These are phyloP conservation scores for Stegana nigrithorax DNA, from an alignment of 2,888 invertebrate species.

Conservation along the genomic window DNA sequence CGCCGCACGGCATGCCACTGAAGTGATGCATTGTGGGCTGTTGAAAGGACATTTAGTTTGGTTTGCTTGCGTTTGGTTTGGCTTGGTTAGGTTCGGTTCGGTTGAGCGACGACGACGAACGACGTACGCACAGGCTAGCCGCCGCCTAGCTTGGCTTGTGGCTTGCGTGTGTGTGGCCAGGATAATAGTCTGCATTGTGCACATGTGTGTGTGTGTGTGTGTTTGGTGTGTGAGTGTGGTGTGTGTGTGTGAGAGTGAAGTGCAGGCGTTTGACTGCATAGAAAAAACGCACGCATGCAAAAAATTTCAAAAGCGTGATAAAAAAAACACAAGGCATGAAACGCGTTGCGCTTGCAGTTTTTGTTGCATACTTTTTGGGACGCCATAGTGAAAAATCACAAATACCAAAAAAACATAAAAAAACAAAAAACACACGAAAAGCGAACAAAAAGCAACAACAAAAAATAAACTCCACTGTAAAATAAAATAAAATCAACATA, in stretches of 20 bases:
- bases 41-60: too few species aligned
- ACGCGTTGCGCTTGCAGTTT: slow-evolving; percentile 16
- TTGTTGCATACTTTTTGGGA: slow-evolving; percentile 25
- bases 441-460: too few species aligned
- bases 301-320: too few species aligned
- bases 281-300: background rate
- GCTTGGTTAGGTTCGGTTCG: too few species aligned
- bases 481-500: slow-evolving; percentile 55
- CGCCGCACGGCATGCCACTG: too few species aligned
- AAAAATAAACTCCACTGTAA: too few species aligned
- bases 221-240: background rate
- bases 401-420: too few species aligned
- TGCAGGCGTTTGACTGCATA: background rate
- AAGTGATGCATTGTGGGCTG: too few species aligned
- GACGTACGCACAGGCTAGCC: background rate
- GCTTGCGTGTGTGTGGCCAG: background rate
- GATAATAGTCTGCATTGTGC: background rate
- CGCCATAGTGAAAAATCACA: slow-evolving; percentile 12
- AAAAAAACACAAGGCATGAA: background rate
- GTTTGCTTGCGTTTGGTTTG: too few species aligned
- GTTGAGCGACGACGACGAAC: too few species aligned
- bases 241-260: too few species aligned
- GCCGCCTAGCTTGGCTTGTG: too few species aligned
- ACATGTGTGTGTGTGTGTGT: background rate
- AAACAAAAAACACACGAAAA: slow-evolving; percentile 31